Conservation (phyloP, 2,888 invertebrate species). For the Unio pictorum region DNA sequence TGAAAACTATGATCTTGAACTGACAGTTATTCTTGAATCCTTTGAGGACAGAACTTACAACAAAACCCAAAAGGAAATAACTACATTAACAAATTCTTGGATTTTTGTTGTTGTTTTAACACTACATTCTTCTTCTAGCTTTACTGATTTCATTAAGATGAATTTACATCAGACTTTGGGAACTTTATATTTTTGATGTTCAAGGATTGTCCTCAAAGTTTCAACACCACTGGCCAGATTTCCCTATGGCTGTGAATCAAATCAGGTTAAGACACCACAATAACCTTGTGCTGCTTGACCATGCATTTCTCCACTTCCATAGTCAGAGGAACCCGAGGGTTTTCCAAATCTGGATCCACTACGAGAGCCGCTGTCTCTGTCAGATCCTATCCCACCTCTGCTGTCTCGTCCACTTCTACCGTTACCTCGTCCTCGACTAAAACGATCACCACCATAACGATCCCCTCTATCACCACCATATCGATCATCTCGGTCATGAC, state of each 20-base stretch:
- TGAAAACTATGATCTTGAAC: no score
- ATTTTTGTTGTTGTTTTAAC: no score
- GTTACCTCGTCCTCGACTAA: constrained; percentile 24
- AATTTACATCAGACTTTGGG: no score
- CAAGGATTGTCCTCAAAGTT: no score
- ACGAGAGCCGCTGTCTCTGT: neutral
- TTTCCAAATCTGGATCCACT: neutral
- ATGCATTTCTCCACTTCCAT: constrained; percentile 16
- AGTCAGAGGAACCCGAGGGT: constrained; percentile 4
- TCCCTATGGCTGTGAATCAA: neutral
- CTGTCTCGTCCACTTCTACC: constrained; percentile 12
- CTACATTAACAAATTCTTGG: no score
- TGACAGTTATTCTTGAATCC: no score
- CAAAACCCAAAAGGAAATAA: no score
- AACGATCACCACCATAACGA: constrained; percentile 13
- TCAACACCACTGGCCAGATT: neutral
- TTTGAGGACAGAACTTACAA: no score
- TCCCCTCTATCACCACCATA: constrained; percentile 15
- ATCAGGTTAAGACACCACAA: neutral
- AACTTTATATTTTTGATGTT: no score
- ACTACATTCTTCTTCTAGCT: no score
- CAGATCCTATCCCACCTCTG: constrained; percentile 8
- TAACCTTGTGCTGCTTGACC: constrained; percentile 7
- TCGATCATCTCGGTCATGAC: constrained; percentile 12
- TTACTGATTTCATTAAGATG: no score